These are phyloP conservation scores for Diabrotica undecimpunctata DNA, from an alignment of 1,140 invertebrate genomes.

Conservation along the genomic window DNA sequence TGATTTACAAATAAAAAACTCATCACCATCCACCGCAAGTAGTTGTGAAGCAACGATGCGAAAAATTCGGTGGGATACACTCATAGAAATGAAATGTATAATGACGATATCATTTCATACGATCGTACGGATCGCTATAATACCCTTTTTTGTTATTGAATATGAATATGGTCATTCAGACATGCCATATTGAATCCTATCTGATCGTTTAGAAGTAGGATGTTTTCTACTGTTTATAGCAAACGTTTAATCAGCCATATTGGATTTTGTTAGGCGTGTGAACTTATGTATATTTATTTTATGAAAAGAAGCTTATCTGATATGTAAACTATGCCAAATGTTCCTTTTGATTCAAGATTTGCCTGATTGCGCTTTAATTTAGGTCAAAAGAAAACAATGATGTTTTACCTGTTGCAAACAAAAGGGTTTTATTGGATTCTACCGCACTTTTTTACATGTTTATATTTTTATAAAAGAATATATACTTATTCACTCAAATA, in stretches of 20 bases:
- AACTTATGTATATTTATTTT: constrained; percentile 16
- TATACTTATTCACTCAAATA: too few relatives aligned
- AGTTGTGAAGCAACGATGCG: constrained; percentile 7
- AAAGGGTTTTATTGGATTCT: too few relatives aligned
- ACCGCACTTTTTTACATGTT: too few relatives aligned
- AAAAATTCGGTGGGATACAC: constrained; percentile 12
- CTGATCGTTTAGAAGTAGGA: constrained; percentile 16
- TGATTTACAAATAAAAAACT: constrained; percentile 14
- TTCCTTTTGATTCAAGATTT: not conserved
- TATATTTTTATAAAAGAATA: too few relatives aligned
- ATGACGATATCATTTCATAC: constrained; percentile 10
- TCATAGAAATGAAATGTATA: constrained; percentile 14
- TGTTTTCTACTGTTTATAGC: constrained; percentile 14
- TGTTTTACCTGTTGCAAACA: too few relatives aligned
- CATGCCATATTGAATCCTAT: constrained; percentile 15
- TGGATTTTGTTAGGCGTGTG: constrained; percentile 19
- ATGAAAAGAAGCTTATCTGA: constrained; percentile 13
- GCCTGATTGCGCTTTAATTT: not conserved
- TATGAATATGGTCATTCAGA: constrained; percentile 20
- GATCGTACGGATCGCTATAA: constrained; percentile 12
- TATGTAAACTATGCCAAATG: not conserved
- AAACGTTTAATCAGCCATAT: constrained; percentile 13
- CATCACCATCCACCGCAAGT: constrained; percentile 4
- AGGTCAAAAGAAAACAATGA: not conserved
- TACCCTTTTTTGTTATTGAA: constrained; percentile 12